These are phyloP conservation scores for Pholis gunnellus DNA, from an alignment of 2,113 vertebrate species.

Conservation along the genomic window DNA sequence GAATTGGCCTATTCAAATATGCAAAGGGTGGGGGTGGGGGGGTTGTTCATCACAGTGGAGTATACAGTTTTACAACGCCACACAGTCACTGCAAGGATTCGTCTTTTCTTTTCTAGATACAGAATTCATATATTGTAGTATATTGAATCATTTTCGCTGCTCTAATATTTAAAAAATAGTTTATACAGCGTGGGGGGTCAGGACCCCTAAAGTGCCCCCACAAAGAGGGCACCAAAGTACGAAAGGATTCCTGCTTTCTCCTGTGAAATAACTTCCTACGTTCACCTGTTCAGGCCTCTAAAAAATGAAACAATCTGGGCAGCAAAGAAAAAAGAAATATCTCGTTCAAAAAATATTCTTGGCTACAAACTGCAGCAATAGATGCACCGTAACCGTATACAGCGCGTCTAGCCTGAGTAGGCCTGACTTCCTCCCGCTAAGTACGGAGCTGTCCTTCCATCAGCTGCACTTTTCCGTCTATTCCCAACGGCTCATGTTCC, in stretches of 20 bases:
- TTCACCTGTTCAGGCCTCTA: background rate
- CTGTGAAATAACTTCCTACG: background rate
- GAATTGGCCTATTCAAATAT: background rate
- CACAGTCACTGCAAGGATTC: background rate
- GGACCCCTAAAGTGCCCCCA: background rate
- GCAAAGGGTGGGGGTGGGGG: background rate
- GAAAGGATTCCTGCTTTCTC: background rate
- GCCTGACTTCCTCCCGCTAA: constrained; percentile 18
- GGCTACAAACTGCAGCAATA: background rate
- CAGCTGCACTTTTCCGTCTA: constrained; percentile 20
- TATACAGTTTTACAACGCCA: background rate
- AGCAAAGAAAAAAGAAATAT: background rate
- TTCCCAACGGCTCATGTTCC: constrained; percentile 50
- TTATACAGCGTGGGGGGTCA: background rate
- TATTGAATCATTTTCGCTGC: background rate
- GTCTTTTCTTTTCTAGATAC: background rate
- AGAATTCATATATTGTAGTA: background rate
- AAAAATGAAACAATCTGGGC: background rate
- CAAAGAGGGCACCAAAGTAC: background rate
- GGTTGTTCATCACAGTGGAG: background rate
- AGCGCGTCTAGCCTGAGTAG: background rate
- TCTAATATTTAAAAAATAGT: background rate
- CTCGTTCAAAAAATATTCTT: background rate
- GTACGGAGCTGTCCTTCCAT: constrained; percentile 35
- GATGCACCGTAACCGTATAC: background rate